A percentile compares a stretch with the other conserved stretches of the same genome.
phyloP scores from a whole-genome alignment of 2,888 invertebrate genomes.

The Frankliniella fusca region DNA sequence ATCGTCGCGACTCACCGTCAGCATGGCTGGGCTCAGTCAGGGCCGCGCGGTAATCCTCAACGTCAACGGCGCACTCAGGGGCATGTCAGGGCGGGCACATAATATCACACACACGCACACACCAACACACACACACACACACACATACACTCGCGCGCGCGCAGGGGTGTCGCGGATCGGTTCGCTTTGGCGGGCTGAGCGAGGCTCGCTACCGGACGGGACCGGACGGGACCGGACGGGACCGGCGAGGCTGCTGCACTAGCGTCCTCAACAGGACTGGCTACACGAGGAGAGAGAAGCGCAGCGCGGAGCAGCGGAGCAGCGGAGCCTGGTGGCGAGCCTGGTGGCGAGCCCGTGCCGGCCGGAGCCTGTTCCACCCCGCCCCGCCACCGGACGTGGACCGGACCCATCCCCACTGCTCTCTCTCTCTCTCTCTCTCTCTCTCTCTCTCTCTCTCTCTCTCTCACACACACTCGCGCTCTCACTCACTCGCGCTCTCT shows the following conservation, averaged over 20 bases:
- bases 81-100: no score
- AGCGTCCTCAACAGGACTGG: conserved; percentile 21
- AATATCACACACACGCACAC: neutral
- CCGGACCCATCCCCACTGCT: neutral
- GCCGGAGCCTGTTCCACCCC: no score
- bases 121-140: neutral
- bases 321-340: neutral
- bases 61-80: no score
- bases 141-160: neutral
- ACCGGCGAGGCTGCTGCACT: neutral
- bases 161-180: neutral
- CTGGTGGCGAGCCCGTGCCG: neutral
- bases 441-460: neutral
- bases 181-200: neutral
- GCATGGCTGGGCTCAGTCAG: no score
- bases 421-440: neutral
- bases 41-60: no score
- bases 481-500: neutral
- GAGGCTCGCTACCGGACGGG: neutral
- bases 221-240: neutral
- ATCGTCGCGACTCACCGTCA: no score
- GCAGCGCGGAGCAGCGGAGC: neutral
- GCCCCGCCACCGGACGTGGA: neutral
- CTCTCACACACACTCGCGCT: neutral
- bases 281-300: neutral